Percentiles rank a stretch among this genome's conserved stretches.
These are phyloP conservation scores for Dendroctonus ponderosae DNA, from an alignment of 1,140 invertebrate species.

Conservation along the genomic window DNA sequence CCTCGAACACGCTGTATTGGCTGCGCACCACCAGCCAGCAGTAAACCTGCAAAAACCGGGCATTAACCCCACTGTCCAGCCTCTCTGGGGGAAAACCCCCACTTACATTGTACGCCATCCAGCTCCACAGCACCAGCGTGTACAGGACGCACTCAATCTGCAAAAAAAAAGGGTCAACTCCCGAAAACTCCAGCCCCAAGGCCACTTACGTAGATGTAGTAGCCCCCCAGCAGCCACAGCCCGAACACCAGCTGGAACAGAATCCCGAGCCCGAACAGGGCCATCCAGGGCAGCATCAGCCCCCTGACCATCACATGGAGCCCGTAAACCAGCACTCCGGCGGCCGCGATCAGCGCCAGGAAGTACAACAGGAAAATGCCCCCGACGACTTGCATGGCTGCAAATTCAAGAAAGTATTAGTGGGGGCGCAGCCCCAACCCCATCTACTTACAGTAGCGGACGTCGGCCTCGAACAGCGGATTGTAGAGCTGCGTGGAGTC, in stretches of 20 bases:
- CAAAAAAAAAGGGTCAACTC: slow-evolving; percentile 44
- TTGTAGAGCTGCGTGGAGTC: slow-evolving; percentile 85
- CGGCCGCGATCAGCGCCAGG: slow-evolving; percentile 63
- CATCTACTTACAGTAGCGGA: slow-evolving; percentile 67
- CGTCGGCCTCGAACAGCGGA: slow-evolving; percentile 83
- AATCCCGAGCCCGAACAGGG: slow-evolving; percentile 66
- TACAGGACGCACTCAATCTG: slow-evolving; percentile 77
- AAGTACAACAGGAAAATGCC: slow-evolving; percentile 72
- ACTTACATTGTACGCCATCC: slow-evolving; percentile 83
- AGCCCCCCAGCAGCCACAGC: slow-evolving; percentile 79
- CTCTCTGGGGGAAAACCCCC: neutral
- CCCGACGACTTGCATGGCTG: slow-evolving; percentile 74
- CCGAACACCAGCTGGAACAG: slow-evolving; percentile 77
- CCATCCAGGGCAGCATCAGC: slow-evolving; percentile 79
- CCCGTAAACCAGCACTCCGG: slow-evolving; percentile 64
- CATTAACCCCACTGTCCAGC: slow-evolving; percentile 16
- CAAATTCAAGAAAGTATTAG: slow-evolving; percentile 46
- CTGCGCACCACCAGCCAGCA: slow-evolving; percentile 78
- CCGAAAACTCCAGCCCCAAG: slow-evolving; percentile 11
- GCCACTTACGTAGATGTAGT: slow-evolving; percentile 83
- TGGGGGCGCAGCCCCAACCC: neutral
- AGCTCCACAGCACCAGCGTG: slow-evolving; percentile 71
- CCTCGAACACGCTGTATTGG: slow-evolving; percentile 76
- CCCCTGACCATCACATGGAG: slow-evolving; percentile 68
- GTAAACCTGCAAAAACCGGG: slow-evolving; percentile 68